Evolutionary conservation across 2,113 vertebrate species (phyloP).

Genomic region (Progne subis): DNA sequence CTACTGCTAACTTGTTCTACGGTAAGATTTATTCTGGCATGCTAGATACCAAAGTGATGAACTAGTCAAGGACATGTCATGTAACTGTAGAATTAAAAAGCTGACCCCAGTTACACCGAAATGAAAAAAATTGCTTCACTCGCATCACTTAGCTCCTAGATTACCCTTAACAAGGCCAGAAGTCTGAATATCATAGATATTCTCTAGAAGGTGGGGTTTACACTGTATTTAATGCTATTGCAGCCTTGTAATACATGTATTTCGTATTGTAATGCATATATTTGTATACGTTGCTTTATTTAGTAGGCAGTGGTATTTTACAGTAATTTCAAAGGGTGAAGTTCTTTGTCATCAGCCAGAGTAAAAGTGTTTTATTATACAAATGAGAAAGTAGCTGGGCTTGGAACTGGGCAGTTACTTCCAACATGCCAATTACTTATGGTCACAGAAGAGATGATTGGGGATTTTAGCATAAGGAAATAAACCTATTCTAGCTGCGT

Average conservation of each 20-base stretch:
- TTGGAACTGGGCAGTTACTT: not conserved
- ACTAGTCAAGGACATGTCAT: not conserved
- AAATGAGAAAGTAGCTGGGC: not conserved
- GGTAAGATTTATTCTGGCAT: not conserved
- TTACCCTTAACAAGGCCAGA: not conserved
- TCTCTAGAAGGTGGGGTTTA: not conserved
- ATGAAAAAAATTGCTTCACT: not conserved
- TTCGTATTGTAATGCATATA: not conserved
- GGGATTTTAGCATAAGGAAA: not conserved
- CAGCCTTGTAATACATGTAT: not conserved
- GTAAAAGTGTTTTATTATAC: not conserved
- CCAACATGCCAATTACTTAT: not conserved
- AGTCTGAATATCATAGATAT: not conserved
- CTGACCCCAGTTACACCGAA: not conserved
- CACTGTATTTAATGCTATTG: accelerated
- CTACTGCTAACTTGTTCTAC: not conserved
- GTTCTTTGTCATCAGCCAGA: not conserved
- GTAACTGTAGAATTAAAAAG: not conserved
- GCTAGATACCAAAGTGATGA: not conserved
- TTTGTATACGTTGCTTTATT: not conserved
- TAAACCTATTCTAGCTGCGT: not conserved
- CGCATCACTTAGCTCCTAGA: not conserved
- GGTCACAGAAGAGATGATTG: not conserved
- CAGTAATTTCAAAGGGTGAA: not conserved
- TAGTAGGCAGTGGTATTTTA: not conserved